Percentiles rank a stretch among this genome's conserved stretches.
These are phyloP conservation scores for Synanthedon andrenaeformis DNA, from an alignment of 2,888 invertebrate genomes.

Conservation along the genomic window DNA sequence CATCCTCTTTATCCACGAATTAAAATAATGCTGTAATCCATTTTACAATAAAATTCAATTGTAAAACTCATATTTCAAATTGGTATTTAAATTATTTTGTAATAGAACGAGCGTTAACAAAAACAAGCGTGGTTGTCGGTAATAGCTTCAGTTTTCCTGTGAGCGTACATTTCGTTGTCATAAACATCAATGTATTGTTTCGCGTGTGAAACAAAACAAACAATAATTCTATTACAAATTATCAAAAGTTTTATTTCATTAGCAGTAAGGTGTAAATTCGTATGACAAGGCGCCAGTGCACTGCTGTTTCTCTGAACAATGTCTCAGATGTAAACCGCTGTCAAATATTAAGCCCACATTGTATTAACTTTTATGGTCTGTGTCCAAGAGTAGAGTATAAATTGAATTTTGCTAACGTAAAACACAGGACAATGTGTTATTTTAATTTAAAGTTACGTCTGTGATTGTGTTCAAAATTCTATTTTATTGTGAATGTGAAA, in stretches of 20 bases:
- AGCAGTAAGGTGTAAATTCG: background rate
- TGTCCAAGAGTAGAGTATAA: conserved; percentile 7
- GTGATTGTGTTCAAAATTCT: too few relatives aligned
- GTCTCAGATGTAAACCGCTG: conserved; percentile 7
- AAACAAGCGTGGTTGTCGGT: too few relatives aligned
- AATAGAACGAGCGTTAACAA: too few relatives aligned
- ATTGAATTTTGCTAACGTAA: conserved; percentile 8
- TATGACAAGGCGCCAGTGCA: background rate
- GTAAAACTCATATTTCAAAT: too few relatives aligned
- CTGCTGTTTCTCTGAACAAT: background rate
- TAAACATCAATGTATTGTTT: conserved; percentile 10
- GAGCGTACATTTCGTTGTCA: conserved; percentile 7
- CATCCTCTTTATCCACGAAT: too few relatives aligned
- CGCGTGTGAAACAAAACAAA: background rate
- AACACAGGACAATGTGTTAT: background rate
- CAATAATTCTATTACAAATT: background rate
- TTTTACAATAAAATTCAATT: too few relatives aligned
- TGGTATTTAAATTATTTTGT: too few relatives aligned
- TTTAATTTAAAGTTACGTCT: background rate
- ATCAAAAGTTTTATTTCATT: background rate
- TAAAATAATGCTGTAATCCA: too few relatives aligned
- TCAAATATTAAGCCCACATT: conserved; percentile 7
- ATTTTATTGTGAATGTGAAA: too few relatives aligned
- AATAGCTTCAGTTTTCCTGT: conserved; percentile 7
- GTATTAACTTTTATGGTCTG: conserved; percentile 9